Evolutionary conservation across 2,888 invertebrate genomes (phyloP).

Genomic region (Mesodorylaimus sp.): DNA sequence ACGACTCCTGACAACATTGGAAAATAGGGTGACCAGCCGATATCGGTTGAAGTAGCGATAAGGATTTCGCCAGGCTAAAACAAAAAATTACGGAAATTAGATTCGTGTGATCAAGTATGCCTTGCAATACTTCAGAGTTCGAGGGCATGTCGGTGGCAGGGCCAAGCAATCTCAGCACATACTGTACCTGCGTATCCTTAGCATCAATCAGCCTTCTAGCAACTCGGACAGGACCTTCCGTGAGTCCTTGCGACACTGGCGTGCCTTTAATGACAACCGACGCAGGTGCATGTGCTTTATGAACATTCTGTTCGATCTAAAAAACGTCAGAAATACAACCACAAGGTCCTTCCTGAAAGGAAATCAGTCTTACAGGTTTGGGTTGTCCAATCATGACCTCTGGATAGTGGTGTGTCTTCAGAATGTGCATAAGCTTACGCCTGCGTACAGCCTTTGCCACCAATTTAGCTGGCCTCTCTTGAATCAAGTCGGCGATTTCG

Average conservation of each 20-base stretch:
- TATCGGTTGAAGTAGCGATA: conserved; percentile 35
- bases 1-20: conserved; percentile 36
- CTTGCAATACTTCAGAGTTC: too few species aligned
- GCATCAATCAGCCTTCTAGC: conserved; percentile 48
- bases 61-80: conserved; percentile 29
- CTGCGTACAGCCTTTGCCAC: conserved; percentile 42
- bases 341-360: not conserved
- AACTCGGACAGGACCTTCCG: conserved; percentile 51
- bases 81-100: too few species aligned
- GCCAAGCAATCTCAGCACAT: not conserved
- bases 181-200: conserved; percentile 31
- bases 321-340: too few species aligned
- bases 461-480: conserved; percentile 14
- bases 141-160: not conserved
- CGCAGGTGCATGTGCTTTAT: conserved; percentile 9
- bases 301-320: too few species aligned
- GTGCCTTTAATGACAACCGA: conserved; percentile 40
- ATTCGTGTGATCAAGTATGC: too few species aligned
- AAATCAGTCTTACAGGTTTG: conserved; percentile 19
- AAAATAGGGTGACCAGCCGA: conserved; percentile 37
- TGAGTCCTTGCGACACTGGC: conserved; percentile 50
- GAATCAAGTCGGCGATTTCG: conserved; percentile 27
- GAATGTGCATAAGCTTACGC: conserved; percentile 42
- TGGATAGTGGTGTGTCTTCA: conserved; percentile 46
- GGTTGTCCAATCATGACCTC: conserved; percentile 42